These are phyloP conservation scores for Xestia xanthographa DNA, from an alignment of 2,888 invertebrate genomes.

Conservation along the genomic window DNA sequence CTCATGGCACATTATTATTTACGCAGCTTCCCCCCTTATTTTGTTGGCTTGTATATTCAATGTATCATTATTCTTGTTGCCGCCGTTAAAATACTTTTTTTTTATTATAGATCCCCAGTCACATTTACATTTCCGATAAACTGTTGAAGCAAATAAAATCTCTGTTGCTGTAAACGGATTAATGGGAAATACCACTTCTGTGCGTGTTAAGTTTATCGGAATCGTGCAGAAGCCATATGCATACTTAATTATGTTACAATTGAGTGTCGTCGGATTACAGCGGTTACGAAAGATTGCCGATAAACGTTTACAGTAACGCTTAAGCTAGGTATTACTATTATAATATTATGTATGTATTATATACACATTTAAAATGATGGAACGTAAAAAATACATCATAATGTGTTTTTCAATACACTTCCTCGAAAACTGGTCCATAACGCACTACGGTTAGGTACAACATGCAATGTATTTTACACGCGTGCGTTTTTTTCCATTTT, in stretches of 20 bases:
- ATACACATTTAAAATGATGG: neutral
- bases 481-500: too few species aligned
- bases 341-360: neutral
- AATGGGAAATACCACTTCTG: constrained; percentile 11
- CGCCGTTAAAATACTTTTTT: neutral
- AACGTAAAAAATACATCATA: neutral
- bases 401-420: too few species aligned
- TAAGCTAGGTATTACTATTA: neutral
- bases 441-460: too few species aligned
- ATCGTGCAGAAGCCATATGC: constrained; percentile 48
- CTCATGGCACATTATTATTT: neutral
- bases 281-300: constrained; percentile 6
- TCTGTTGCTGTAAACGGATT: constrained; percentile 29
- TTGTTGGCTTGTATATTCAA: neutral
- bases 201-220: constrained; percentile 46
- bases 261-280: constrained; percentile 20
- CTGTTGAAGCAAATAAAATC: constrained; percentile 5
- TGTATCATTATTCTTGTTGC: too few species aligned
- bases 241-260: constrained; percentile 33
- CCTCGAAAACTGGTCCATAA: too few species aligned
- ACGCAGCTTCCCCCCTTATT: neutral
- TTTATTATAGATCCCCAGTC: neutral
- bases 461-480: too few species aligned
- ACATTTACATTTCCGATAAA: neutral
- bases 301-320: neutral